Base-by-base conservation (phyloP, 2,113 vertebrate species). In the Ailuropoda melanoleuca region DNA sequence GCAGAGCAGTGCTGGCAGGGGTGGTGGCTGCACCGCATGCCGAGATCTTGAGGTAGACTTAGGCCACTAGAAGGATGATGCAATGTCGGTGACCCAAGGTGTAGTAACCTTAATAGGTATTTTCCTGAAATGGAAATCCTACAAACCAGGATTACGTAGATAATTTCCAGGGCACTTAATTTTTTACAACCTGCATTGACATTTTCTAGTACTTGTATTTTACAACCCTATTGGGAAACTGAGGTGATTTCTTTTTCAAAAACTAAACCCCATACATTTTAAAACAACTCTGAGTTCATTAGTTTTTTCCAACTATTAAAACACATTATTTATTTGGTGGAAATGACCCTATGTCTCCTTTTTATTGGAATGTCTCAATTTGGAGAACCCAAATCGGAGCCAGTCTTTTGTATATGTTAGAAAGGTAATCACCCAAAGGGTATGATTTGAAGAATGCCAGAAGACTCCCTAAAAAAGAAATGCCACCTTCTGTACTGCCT, bases 261-360 rank as follows among this genome's bases (percentile, higher is more conserved):
- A 85, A 19, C 31, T 62, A 70, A 97, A 88, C 26, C 29, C 24
- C 50, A 55, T 55, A 37, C n/a, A 64, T 92, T 90, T 96, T 66
- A 92, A 95, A 96, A 80, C 24, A 92, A 87, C 43, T 74, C 70
- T 93, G 72, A 93, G 70, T 91, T 97, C 74, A 92, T 93, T 92
- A 55, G 50, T 3, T 90, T 93, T 88, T 62, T 48, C 72, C 34
- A 68, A 31, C 24, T 92, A 83, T 95, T 92, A 88, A 95, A 92
- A 81, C 14, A 56, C 6, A 80, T 89, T 93, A 89, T 56, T 92
- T 37, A 72, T 88, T 58, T 70, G 15, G 50, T 92, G 43, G 68
- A 89, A 93, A 96, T 96, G 43, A 93, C 24, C 50, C n/a, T 46
- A 31, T 80, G 50, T 90, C 66, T 97, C 78, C 37, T 75, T 82